Evolutionary conservation across 2,113 vertebrate genomes (phyloP), one percentile per base, ranked within the genome.

Genomic region (Leptobrachium leishanense): DNA sequence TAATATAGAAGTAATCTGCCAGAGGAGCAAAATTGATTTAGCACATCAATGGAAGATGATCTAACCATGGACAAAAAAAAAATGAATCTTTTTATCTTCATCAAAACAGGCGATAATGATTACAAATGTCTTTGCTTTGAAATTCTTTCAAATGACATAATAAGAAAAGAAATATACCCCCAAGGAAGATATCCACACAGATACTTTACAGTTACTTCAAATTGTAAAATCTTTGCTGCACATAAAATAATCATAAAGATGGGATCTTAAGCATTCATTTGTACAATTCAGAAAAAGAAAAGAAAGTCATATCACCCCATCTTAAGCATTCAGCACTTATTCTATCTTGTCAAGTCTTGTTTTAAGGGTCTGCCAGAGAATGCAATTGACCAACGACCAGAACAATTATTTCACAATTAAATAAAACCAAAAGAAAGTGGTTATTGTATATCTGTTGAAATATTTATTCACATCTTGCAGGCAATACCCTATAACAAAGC

Each of bases 71-170:
- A 77, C 43, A 57, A 77, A 70, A 68, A 57, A 57, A 77, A 70
- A 68, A 73, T 5, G 7, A 59, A 63, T 53, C 68, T 77, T 70
- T 63, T 70, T 40, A 77, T 77, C 76, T 63, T 77, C 67, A 70
- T 70, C 67, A 77, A 77, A 77, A 77, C 66, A 46, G 20, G 43
- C 55, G 39, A 54, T 77, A 69, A 77, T 69, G 75, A 77, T 42
- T 68, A 69, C 65, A 77, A 77, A 69, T 69, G 75, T 77, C 66
- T 77, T 59, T 64, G 66, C 54, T 68, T 77, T 69, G 20, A 69
- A 41, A 69, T 39, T 59, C 54, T 69, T 77, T 59, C 43, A 70
- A 46, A 77, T 59, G 9, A 31, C 42, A 70, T 5, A 77, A 13
- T 2, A 53, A 77, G 66, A 40, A 39, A 76, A 68, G n/a, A 69